These are phyloP conservation scores for Apodemia duryi DNA, from an alignment of 2,888 invertebrate species.

Conservation along the genomic window DNA sequence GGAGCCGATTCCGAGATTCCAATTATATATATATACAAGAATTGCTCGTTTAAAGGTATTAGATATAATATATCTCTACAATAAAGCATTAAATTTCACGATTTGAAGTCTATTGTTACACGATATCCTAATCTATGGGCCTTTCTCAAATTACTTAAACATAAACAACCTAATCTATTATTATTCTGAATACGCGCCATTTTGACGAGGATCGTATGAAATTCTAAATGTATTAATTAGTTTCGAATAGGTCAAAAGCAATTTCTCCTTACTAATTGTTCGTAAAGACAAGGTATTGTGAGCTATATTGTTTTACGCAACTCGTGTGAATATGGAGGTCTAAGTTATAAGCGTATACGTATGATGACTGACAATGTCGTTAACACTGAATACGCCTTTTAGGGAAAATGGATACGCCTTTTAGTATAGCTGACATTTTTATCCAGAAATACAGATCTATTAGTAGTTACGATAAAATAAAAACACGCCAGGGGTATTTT, in stretches of 20 bases:
- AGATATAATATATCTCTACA: background rate
- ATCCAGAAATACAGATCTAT: too few species aligned
- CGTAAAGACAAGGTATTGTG: constrained; percentile 20
- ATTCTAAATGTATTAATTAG: constrained; percentile 38
- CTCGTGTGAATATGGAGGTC: background rate
- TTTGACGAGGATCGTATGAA: constrained; percentile 12
- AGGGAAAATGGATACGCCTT: too few species aligned
- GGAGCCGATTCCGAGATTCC: too few species aligned
- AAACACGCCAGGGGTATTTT: too few species aligned
- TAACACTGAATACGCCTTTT: too few species aligned
- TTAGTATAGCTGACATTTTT: too few species aligned
- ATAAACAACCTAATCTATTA: background rate
- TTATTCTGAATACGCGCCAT: constrained; percentile 5
- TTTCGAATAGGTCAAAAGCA: constrained; percentile 49
- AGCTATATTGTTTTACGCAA: constrained; percentile 11
- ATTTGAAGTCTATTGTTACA: background rate
- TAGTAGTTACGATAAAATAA: too few species aligned
- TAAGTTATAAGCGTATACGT: background rate
- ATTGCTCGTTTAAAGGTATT: too few species aligned
- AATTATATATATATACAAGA: too few species aligned
- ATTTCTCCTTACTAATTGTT: constrained; percentile 58
- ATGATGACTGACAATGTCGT: background rate
- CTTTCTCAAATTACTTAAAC: background rate
- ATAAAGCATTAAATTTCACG: background rate
- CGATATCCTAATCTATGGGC: background rate